These are phyloP conservation scores for Thaumetopoea pityocampa DNA, from an alignment of 1,140 invertebrate genomes.

Conservation along the genomic window DNA sequence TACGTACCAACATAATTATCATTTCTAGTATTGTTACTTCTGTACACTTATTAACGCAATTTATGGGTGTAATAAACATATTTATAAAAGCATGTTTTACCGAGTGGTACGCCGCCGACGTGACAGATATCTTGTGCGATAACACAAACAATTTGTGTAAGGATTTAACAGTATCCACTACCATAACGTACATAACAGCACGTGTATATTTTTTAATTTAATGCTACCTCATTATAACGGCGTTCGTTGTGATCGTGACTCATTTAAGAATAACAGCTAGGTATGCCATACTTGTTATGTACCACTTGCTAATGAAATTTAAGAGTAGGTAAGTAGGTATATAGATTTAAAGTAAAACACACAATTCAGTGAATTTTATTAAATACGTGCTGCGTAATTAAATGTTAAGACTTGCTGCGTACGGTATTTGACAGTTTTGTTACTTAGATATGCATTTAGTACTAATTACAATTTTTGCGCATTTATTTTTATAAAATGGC, in stretches of 20 bases:
- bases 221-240: conserved; percentile 25
- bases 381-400: conserved; percentile 6
- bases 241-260: conserved; percentile 16
- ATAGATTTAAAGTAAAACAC: conserved; percentile 7
- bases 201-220: conserved; percentile 22
- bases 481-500: no score
- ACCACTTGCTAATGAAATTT: conserved; percentile 7
- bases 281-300: conserved; percentile 6
- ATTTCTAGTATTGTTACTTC: conserved; percentile 25
- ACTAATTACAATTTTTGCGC: no score
- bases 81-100: conserved; percentile 25
- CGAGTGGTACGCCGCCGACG: conserved; percentile 27
- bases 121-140: conserved; percentile 31
- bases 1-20: neutral
- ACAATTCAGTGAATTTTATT: conserved; percentile 1
- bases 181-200: conserved; percentile 10
- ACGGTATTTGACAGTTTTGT: neutral
- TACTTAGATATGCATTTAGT: no score
- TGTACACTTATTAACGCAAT: conserved; percentile 27
- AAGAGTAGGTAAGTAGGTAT: conserved; percentile 3
- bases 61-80: conserved; percentile 28
- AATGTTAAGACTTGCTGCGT: neutral
- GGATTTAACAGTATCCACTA: no score
- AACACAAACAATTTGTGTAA: conserved; percentile 22
- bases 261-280: conserved; percentile 17